Conservation (phyloP, 2,113 vertebrate species). For the Bungarus multicinctus region DNA sequence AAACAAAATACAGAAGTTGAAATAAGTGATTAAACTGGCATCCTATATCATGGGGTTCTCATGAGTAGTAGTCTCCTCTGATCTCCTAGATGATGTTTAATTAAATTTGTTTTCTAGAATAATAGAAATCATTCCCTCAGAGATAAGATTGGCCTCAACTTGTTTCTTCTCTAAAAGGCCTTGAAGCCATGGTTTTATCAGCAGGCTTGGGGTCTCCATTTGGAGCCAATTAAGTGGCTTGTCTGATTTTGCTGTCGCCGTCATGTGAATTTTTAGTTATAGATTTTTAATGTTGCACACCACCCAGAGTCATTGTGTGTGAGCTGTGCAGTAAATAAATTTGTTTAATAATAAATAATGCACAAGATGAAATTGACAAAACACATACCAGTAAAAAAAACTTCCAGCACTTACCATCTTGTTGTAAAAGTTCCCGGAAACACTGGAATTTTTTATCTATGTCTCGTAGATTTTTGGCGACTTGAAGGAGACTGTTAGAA, state of each 20-base stretch:
- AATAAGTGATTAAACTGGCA: not conserved
- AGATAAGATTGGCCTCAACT: not conserved
- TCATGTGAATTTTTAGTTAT: not conserved
- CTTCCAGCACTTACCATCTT: conserved; percentile 20
- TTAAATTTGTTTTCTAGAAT: not conserved
- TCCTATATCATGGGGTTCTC: not conserved
- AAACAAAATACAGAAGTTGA: not conserved
- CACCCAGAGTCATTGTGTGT: not conserved
- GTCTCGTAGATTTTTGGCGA: conserved; percentile 25
- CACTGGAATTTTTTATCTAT: not conserved
- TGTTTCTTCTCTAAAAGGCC: not conserved
- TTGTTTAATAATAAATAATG: not conserved
- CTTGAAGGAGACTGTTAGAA: not conserved
- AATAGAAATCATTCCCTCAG: not conserved
- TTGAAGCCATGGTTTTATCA: not conserved
- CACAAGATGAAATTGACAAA: not conserved
- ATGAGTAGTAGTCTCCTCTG: not conserved
- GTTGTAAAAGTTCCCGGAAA: conserved; percentile 22
- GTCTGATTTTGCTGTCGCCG: not conserved
- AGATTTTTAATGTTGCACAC: not conserved
- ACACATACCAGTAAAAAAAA: not conserved
- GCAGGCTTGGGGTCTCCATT: not conserved
- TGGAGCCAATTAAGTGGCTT: not conserved
- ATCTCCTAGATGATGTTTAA: not conserved
- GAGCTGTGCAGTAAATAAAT: not conserved